Percentiles rank a stretch among this genome's conserved stretches.
phyloP scores from a whole-genome alignment of 2,888 invertebrate genomes.

The Caradrina kadenii region DNA sequence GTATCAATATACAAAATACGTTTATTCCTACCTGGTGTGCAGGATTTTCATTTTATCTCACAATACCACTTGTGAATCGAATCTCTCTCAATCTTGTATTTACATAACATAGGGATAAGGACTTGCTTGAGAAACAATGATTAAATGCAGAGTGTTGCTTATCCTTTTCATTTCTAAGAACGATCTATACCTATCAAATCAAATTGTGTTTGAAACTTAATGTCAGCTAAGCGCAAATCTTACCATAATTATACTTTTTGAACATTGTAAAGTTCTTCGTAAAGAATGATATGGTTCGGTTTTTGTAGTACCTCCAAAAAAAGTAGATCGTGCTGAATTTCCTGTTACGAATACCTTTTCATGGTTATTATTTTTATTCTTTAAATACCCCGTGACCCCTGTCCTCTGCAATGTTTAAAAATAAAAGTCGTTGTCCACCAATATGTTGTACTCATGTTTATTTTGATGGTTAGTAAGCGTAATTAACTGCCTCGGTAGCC shows the following conservation, averaged over 20 bases:
- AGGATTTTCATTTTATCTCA: slow-evolving; percentile 37
- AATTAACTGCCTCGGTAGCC: too few species aligned
- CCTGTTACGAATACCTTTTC: background rate
- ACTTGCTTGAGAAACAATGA: background rate
- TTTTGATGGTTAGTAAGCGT: too few species aligned
- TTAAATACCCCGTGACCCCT: too few species aligned
- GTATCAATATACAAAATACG: slow-evolving; percentile 27
- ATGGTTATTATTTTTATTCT: background rate
- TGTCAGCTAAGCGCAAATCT: too few species aligned
- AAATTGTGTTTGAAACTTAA: too few species aligned
- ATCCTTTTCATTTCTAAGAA: background rate
- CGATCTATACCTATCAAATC: background rate
- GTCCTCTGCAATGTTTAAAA: too few species aligned
- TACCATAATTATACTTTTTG: too few species aligned
- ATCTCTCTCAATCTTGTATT: slow-evolving; percentile 4
- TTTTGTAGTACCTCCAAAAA: background rate
- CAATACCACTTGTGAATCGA: slow-evolving; percentile 7
- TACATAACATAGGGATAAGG: slow-evolving; percentile 12
- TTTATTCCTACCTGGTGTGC: slow-evolving; percentile 28
- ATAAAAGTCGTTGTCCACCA: too few species aligned
- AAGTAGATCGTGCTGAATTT: background rate
- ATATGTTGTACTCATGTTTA: too few species aligned
- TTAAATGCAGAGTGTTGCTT: background rate
- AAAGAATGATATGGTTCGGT: background rate
- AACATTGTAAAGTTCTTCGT: background rate